These are phyloP conservation scores for Pseudonaja textilis DNA, from an alignment of 2,113 vertebrate genomes.

Conservation along the genomic window DNA sequence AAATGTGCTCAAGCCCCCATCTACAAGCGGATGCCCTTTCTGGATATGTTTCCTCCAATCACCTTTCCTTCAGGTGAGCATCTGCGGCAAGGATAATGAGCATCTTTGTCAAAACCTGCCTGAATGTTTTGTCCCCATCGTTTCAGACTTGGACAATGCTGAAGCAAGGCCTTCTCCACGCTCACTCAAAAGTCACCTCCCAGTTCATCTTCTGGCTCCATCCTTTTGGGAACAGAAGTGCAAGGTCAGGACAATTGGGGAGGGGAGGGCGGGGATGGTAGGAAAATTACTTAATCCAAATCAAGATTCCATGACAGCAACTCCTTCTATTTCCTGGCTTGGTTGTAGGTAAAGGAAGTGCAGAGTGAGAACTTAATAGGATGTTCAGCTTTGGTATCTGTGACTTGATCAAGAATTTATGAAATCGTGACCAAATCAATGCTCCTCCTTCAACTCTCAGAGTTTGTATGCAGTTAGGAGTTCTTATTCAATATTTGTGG, in stretches of 20 bases:
- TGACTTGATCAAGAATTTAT: neutral
- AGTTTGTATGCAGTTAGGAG: neutral
- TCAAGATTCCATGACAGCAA: neutral
- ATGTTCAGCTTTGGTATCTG: neutral
- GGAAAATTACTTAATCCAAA: neutral
- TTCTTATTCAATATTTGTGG: neutral
- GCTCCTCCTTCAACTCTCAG: neutral
- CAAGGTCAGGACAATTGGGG: conserved; percentile 50
- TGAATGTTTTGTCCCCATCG: neutral
- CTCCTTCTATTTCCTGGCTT: neutral
- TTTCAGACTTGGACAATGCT: neutral
- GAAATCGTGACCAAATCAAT: neutral
- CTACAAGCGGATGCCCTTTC: neutral
- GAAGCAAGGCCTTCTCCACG: neutral
- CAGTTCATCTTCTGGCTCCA: conserved; percentile 48
- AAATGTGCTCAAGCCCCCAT: neutral
- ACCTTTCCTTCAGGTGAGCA: neutral
- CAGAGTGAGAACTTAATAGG: neutral
- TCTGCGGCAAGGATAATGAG: neutral
- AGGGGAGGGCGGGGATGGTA: rapidly evolving
- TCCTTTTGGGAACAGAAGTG: conserved; percentile 63
- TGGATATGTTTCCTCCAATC: neutral
- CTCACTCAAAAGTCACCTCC: conserved; percentile 60
- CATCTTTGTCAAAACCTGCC: neutral
- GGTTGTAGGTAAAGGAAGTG: no score